Percentiles rank a stretch among this genome's conserved stretches.
phyloP scores from a whole-genome alignment of 1,140 invertebrate genomes.

The Tetramorium simillimum region DNA sequence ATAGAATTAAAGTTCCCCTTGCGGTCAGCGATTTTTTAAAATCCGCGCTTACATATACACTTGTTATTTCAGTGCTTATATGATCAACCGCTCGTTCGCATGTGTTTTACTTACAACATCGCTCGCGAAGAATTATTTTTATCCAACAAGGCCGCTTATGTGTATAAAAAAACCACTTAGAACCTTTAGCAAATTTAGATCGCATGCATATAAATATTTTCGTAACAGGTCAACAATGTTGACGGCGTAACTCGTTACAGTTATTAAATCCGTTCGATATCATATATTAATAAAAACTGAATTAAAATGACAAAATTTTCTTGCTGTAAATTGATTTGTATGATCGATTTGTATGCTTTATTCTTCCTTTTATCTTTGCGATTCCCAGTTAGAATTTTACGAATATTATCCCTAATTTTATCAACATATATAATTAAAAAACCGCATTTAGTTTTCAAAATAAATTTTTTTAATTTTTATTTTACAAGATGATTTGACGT shows the following conservation, averaged over 20 bases:
- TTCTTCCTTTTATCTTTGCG: background rate
- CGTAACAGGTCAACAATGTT: conserved; percentile 22
- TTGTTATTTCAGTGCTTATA: conserved; percentile 4
- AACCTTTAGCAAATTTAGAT: conserved; percentile 30
- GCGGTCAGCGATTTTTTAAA: conserved; percentile 25
- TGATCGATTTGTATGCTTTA: background rate
- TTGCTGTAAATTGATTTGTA: background rate
- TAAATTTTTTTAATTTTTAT: too few relatives aligned
- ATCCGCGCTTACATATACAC: background rate
- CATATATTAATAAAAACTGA: background rate
- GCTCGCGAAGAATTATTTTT: conserved; percentile 41
- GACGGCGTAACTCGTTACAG: background rate
- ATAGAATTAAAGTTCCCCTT: conserved; percentile 56
- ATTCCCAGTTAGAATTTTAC: conserved; percentile 29
- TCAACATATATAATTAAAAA: conserved; percentile 29
- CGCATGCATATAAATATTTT: conserved; percentile 34
- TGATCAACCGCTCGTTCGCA: conserved; percentile 8
- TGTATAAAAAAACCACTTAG: conserved; percentile 26
- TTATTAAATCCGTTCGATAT: background rate
- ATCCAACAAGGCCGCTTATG: conserved; percentile 13
- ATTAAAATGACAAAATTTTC: background rate
- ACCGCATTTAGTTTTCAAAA: too few relatives aligned
- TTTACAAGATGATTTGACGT: background rate
- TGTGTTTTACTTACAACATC: background rate
- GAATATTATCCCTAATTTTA: conserved; percentile 72